These are phyloP conservation scores for Lordiphosa stackelbergi DNA, from an alignment of 1,140 invertebrate genomes.

Conservation along the genomic window DNA sequence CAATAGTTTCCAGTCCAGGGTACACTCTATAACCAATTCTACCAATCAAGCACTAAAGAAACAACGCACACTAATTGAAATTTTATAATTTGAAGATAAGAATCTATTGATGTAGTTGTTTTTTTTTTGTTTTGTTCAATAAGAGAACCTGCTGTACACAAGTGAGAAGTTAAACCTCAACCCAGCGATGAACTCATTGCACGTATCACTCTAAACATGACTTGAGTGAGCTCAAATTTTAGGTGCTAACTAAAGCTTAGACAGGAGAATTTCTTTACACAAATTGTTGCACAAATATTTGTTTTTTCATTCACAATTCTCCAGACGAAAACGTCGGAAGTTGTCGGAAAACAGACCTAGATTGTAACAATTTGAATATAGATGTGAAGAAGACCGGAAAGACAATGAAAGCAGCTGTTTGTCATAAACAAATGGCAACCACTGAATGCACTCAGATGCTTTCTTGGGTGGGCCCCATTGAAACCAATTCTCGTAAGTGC, in stretches of 20 bases:
- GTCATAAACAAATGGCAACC: conserved; percentile 35
- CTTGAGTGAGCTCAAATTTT: not conserved
- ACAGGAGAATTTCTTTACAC: conserved; percentile 1
- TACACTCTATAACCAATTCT: no score
- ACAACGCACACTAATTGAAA: conserved; percentile 59
- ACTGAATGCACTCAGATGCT: conserved; percentile 22
- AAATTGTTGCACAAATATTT: conserved; percentile 23
- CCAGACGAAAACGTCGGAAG: not conserved
- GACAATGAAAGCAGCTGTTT: conserved; percentile 39
- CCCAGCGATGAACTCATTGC: conserved; percentile 64
- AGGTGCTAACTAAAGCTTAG: conserved; percentile 52
- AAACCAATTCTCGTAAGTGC: conserved; percentile 50
- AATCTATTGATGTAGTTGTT: conserved; percentile 32
- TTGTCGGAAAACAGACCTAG: not conserved
- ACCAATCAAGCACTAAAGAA: conserved; percentile 5
- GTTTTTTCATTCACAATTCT: no score
- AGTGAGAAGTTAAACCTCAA: conserved; percentile 23
- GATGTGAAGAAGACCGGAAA: not conserved
- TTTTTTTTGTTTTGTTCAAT: conserved; percentile 15
- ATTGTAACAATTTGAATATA: conserved; percentile 18
- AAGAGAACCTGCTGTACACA: conserved; percentile 32
- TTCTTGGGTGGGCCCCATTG: conserved; percentile 35
- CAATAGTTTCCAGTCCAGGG: no score
- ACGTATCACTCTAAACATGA: conserved; percentile 1
- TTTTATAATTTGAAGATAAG: conserved; percentile 59